Evolutionary conservation across 2,113 vertebrate genomes (phyloP).

Genomic region (Corythaixoides concolor): DNA sequence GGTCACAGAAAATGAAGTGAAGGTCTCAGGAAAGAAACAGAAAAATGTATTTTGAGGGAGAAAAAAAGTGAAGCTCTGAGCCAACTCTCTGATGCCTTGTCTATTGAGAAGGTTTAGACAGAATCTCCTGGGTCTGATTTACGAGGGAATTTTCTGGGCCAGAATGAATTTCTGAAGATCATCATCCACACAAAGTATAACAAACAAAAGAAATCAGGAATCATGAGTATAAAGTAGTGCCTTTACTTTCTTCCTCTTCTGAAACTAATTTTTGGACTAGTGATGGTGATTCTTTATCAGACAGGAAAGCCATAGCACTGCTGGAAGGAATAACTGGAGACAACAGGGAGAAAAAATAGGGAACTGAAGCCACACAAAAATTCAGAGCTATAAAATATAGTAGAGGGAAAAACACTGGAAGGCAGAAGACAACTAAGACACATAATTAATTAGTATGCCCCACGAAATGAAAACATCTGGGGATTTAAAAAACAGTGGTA

Average conservation of each 20-base stretch:
- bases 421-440: not conserved
- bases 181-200: not conserved
- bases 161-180: not conserved
- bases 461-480: not conserved
- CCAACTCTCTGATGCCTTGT: not conserved
- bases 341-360: not conserved
- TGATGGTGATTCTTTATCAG: not conserved
- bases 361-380: not conserved
- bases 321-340: not conserved
- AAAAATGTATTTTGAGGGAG: not conserved
- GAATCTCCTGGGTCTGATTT: not conserved
- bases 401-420: not conserved
- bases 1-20: slow-evolving; percentile 19
- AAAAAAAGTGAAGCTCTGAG: not conserved
- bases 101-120: not conserved
- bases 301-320: not conserved
- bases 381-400: not conserved
- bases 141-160: not conserved
- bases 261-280: not conserved
- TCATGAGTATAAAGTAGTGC: not conserved
- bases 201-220: not conserved
- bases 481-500: not conserved
- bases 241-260: not conserved
- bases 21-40: not conserved
- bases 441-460: not conserved